These are phyloP conservation scores for Temnothorax curvispinosus DNA, from an alignment of 1,140 invertebrate genomes.

Conservation along the genomic window DNA sequence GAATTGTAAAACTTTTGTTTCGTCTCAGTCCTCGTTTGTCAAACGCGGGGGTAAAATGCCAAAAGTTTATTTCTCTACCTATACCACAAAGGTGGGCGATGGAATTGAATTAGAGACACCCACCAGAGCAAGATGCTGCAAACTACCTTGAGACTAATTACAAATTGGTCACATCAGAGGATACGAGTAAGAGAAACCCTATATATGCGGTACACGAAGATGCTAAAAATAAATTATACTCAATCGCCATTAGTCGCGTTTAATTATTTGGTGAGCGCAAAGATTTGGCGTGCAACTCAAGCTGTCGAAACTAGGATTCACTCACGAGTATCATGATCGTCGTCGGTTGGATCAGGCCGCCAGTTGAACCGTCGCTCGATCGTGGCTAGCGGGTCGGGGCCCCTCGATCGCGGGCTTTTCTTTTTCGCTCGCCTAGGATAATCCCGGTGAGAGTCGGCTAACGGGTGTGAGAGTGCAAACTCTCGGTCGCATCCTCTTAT, in stretches of 20 bases:
- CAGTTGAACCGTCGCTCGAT: constrained; percentile 4
- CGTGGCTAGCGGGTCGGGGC: constrained; percentile 5
- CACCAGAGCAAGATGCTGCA: background rate
- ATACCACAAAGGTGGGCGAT: background rate
- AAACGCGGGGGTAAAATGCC: background rate
- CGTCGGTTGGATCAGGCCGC: background rate
- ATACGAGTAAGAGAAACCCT: background rate
- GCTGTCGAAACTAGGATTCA: constrained; percentile 15
- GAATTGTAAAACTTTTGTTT: constrained; percentile 37
- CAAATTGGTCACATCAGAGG: background rate
- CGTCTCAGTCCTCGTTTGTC: background rate
- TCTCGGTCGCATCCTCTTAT: constrained; percentile 79
- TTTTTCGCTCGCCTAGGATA: constrained; percentile 48
- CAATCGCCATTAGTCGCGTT: background rate
- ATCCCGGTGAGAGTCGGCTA: constrained; percentile 61
- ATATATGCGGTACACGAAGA: background rate
- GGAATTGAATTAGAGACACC: background rate
- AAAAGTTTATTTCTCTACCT: constrained; percentile 3
- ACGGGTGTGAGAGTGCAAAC: constrained; percentile 77
- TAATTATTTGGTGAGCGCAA: background rate
- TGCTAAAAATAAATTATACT: background rate
- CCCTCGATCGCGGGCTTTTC: background rate
- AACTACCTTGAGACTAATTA: background rate
- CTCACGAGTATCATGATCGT: constrained; percentile 70
- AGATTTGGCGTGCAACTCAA: background rate